Evolutionary conservation across 30 jellyfish, hydroid and myxozoan genomes (phyloP).

Genomic region (Aurelia sp.): DNA sequence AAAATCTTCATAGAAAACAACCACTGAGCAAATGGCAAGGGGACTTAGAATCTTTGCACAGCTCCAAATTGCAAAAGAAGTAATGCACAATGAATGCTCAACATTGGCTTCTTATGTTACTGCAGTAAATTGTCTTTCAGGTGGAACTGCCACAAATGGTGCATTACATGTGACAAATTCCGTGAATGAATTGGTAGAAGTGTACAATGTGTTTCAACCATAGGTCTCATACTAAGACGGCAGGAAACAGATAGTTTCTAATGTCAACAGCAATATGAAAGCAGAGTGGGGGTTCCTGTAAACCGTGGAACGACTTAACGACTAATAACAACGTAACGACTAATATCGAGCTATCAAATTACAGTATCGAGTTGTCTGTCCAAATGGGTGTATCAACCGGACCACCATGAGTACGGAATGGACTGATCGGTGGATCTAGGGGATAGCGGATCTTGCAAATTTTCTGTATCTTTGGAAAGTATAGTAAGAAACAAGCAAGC

Average conservation of each 20-base stretch:
- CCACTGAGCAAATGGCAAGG: not conserved
- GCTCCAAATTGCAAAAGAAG: slow-evolving; percentile 15
- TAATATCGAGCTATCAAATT: too few relatives aligned
- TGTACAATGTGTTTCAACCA: not conserved
- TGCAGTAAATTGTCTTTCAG: not conserved
- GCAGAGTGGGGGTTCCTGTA: too few relatives aligned
- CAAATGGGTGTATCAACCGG: too few relatives aligned
- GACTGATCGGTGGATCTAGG: too few relatives aligned
- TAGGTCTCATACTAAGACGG: not conserved
- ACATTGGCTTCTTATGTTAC: slow-evolving; percentile 15
- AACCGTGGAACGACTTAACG: too few relatives aligned
- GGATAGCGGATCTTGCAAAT: too few relatives aligned
- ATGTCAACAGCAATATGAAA: slow-evolving; percentile 18
- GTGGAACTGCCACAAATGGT: not conserved
- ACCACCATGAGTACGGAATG: too few relatives aligned
- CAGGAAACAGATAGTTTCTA: not conserved
- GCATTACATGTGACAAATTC: slow-evolving; percentile 1
- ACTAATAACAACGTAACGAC: too few relatives aligned
- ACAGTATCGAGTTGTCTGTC: too few relatives aligned
- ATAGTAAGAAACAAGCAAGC: too few relatives aligned
- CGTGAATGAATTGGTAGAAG: not conserved
- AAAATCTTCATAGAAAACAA: too few relatives aligned
- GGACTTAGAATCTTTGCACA: not conserved
- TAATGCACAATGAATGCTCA: not conserved
- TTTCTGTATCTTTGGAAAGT: too few relatives aligned